Evolutionary conservation across 2,113 vertebrate genomes (phyloP), one percentile per base, ranked within the genome.

Genomic region (Bucco capensis): DNA sequence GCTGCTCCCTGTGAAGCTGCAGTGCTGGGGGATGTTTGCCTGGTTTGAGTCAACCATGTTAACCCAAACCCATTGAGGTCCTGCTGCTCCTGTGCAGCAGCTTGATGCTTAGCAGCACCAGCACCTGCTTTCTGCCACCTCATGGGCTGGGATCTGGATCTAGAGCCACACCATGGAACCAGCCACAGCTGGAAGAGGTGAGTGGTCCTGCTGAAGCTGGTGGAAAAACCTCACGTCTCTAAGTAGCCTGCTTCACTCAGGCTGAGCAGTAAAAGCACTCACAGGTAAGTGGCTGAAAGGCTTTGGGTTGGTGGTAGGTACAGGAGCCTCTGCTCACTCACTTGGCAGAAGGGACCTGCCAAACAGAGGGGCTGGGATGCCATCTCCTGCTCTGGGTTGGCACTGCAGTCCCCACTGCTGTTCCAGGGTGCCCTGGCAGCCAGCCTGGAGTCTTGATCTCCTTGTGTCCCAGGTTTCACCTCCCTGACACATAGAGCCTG

Each of bases 401-500:
- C 23, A 22, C 28, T 1, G 16, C 25, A 47, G 46, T 24, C 58
- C 57, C 24, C 0, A 7, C 28, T 14, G 7, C 58, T 13, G 18
- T 23, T 27, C 28, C n/a, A 23, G 38, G 16, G 1, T 10, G 40
- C 17, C 22, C 27, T 4, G 2, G 27, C 50, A 40, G 4, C 25
- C 12, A 25, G 11, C 17, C 70, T 19, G 4, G 23, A 3, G 9
- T 7, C 38, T 23, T 2, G 2, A 30, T 25, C 57, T 37, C 31
- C 74, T 53, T 17, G 10, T 19, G 16, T 38, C 61, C 14, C 33
- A 19, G 12, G 5, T 37, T 35, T 64, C 28, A 7, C 35, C 23
- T 28, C 46, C 27, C 7, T 19, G 67, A 8, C 0, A 1, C 0
- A 2, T 12, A 42, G 24, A 82, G 0, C 14, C 31, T 0, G 0